These are phyloP conservation scores for Lanius ludovicianus DNA, from an alignment of 2,113 vertebrate species.

Conservation along the genomic window DNA sequence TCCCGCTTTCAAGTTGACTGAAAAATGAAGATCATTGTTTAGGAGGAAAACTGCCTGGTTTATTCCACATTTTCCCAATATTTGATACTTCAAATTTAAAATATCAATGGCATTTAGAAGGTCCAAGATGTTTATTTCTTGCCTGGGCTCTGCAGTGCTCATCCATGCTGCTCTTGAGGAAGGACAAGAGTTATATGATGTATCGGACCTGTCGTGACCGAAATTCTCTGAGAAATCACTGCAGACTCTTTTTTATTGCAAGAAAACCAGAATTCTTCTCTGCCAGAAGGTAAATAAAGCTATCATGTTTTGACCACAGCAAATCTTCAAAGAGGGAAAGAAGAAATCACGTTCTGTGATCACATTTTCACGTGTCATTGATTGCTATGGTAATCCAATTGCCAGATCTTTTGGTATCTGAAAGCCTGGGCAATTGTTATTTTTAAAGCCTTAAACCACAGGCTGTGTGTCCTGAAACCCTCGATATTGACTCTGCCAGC, in stretches of 20 bases:
- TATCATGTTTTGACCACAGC: not conserved
- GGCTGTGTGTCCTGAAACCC: not conserved
- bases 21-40: not conserved
- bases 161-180: not conserved
- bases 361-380: not conserved
- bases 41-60: not conserved
- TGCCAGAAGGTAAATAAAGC: not conserved
- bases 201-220: accelerated
- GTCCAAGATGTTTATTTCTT: not conserved
- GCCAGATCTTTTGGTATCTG: not conserved
- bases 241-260: not conserved
- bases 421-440: not conserved
- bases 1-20: not conserved
- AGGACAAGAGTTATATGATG: not conserved
- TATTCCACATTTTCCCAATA: not conserved
- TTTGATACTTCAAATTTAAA: not conserved
- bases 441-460: not conserved
- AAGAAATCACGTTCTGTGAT: not conserved
- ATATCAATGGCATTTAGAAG: not conserved
- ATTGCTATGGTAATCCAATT: not conserved
- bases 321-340: not conserved
- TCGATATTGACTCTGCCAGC: accelerated
- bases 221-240: not conserved
- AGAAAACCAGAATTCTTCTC: not conserved
- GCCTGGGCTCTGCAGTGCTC: not conserved